Base-by-base conservation (phyloP, 2,888 invertebrate genomes). In the Diogma glabrata region DNA sequence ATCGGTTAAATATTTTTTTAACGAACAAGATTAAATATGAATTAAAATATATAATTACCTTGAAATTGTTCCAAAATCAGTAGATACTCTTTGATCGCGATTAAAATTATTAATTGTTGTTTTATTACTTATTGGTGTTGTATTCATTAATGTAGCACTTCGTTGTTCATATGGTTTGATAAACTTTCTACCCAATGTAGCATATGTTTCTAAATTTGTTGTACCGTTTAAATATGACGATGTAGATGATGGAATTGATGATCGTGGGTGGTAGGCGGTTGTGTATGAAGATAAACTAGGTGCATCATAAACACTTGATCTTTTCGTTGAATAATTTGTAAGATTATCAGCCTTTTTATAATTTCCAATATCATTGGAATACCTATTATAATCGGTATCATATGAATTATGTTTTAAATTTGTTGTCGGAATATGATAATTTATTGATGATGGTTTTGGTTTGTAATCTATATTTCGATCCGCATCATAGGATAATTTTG, bases 131-230 rank as follows among this genome's bases (percentile, higher is more conserved):
- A 28, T 49, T 16, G 38, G 19, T 49, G 49, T 19, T 22, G 68
- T 63, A 43, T 69, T 69, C 28, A 70, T 57, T 24, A 67, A 54
- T 2, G 69, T 69, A 60, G 67, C 61, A 43, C 65, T 69, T 26
- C 69, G 62, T 52, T 69, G 66, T 55, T 69, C 67, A 50, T 69
- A 69, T 1, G 67, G 60, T 17, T 67, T 61, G 20, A 64, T 58
- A n/a, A n/a, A n/a, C 43, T 68, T 64, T 10, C 69, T 60, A 2
- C 70, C 69, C 24, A 70, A 59, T 1, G 70, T 70, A 51, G 67
- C 69, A 58, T 70, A 70, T 26, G 60, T 58, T 3, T 54, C 19
- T 20, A 19, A 3, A 20, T 17, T 33, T 36, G 36, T 14, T 24
- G 24, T 24, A 14, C 46, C 46, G 5, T 46, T 46, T 24, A 22